Evolutionary conservation across 1,140 invertebrate species (phyloP), one percentile per base, ranked within the genome.

Genomic region (Caenorhabditis briggsae): DNA sequence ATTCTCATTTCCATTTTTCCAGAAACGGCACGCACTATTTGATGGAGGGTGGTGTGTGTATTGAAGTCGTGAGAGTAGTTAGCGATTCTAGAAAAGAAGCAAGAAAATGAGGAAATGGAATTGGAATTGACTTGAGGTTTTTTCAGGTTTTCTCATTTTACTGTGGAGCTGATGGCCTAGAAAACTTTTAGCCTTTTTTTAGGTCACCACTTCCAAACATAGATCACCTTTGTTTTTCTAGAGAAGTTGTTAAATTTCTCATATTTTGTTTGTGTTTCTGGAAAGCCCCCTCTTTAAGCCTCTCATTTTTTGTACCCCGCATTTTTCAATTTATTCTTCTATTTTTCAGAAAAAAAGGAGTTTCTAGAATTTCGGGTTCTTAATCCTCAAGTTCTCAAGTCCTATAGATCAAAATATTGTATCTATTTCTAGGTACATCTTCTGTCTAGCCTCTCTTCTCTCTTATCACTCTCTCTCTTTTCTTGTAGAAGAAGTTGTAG

Each of bases 291-390:
- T 23, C 25, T 61, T 23, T 61, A 61, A 61, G 59, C 59, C 59
- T 61, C 59, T 61, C 59, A 61, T 61, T 61, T 61, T 61, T 61
- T 61, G 23, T 61, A 61, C 59, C 59, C 20, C 59, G 59, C 59
- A 12, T 61, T 25, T 23, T 58, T n/a, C 56, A 5, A 8, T 53
- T 11, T 9, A 2, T 61, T 61, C 59, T 61, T 61, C 7, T n/a
- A 61, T 61, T 61, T 11, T 33, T 11, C 25, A 9, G 23, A 61
- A 33, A 11, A 53, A 2, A 11, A 14, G 50, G 11, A 2, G 16
- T 14, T 53, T 53, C 50, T 53, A 16, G 11, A 53, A 11, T 53
- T 16, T 53, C 5, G 50, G 9, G 50, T 14, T 14, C 16, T 53
- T 53, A 11, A 11, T 53, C 16, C 16, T 9, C 9, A 53, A 14